Percentiles rank a stretch among this genome's conserved stretches.
These are phyloP conservation scores for Notiomystis cincta DNA, from an alignment of 2,113 vertebrate species.

Conservation along the genomic window DNA sequence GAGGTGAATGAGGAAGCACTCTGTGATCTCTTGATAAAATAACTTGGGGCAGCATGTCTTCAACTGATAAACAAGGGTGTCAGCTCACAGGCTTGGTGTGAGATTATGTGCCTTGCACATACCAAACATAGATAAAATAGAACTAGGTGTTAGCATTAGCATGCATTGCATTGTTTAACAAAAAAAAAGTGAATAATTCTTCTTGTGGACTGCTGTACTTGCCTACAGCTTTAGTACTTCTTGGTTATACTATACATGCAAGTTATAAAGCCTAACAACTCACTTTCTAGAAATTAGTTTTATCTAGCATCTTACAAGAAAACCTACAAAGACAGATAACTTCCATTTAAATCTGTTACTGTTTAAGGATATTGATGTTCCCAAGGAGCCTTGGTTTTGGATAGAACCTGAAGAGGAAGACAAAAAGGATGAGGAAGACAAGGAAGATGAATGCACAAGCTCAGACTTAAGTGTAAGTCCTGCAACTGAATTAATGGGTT, in stretches of 20 bases:
- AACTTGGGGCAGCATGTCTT: neutral
- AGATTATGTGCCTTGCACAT: neutral
- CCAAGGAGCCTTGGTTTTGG: slow-evolving; percentile 93
- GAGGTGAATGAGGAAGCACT: neutral
- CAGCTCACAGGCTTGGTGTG: neutral
- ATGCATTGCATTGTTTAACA: neutral
- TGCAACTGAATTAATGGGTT: neutral
- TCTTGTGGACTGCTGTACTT: neutral
- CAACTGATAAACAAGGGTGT: neutral
- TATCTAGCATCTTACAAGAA: neutral
- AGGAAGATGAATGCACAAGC: slow-evolving; percentile 70
- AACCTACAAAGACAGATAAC: neutral
- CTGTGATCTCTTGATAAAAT: neutral
- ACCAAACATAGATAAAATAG: neutral
- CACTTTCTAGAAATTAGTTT: neutral
- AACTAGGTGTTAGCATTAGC: neutral
- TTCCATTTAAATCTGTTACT: slow-evolving; percentile 1
- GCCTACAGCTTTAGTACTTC: neutral
- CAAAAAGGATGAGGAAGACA: slow-evolving; percentile 65
- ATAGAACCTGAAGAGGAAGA: slow-evolving; percentile 73
- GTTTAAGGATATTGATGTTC: slow-evolving; percentile 78
- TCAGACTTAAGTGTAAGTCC: slow-evolving; percentile 79
- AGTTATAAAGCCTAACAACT: neutral
- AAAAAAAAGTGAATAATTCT: neutral
- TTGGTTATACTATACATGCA: neutral